Conservation (phyloP, 2,113 vertebrate genomes). For the Pachypanchax playfairii region DNA sequence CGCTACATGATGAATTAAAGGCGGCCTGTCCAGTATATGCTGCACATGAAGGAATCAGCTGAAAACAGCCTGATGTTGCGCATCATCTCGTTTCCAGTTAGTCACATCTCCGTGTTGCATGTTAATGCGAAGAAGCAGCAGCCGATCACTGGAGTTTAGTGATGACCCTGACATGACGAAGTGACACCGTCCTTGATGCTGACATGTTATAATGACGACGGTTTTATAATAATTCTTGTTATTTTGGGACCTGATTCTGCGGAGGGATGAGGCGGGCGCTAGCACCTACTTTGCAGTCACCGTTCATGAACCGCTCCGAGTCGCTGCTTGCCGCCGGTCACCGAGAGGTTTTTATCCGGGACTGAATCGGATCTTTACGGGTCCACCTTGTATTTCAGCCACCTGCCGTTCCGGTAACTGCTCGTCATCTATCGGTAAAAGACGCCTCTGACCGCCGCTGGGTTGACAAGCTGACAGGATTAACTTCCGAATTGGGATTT, state of each 20-base stretch:
- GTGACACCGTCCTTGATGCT: background rate
- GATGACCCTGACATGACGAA: fast-evolving
- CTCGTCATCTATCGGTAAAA: background rate
- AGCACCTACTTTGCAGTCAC: conserved; percentile 38
- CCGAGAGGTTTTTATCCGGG: background rate
- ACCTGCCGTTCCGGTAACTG: background rate
- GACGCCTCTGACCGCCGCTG: background rate
- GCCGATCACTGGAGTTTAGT: background rate
- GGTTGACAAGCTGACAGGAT: background rate
- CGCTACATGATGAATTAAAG: background rate
- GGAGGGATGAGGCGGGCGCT: conserved; percentile 5
- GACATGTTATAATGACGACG: background rate
- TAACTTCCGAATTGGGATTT: conserved; percentile 5
- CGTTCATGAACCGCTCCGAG: conserved; percentile 17
- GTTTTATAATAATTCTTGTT: background rate
- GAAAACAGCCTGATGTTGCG: background rate
- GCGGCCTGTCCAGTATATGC: background rate
- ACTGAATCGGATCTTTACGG: background rate
- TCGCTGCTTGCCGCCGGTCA: background rate
- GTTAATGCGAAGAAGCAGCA: background rate
- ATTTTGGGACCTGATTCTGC: background rate
- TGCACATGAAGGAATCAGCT: background rate
- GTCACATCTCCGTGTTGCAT: background rate
- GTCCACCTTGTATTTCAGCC: conserved; percentile 8
- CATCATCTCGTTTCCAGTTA: conserved; percentile 2